Evolutionary conservation across 30 jellyfish, hydroid and myxozoan species (phyloP).

Genomic region (Rhopilema esculentum): DNA sequence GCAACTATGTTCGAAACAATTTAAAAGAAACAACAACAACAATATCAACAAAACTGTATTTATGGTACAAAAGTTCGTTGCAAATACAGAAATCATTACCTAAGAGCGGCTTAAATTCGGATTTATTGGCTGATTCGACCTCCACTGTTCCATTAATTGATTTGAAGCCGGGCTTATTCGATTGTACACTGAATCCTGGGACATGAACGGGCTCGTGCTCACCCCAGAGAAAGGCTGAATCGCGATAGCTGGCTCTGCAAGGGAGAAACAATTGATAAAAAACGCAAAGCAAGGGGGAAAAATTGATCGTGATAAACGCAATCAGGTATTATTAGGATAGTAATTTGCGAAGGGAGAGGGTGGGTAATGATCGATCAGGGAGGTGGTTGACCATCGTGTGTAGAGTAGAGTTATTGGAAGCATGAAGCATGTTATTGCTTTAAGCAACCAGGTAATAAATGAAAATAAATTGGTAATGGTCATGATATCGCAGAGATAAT

Average conservation of each 20-base stretch:
- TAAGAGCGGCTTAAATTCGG: conserved; percentile 62
- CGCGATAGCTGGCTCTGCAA: conserved; percentile 67
- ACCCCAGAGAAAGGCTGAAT: conserved; percentile 65
- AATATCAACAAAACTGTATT: no score
- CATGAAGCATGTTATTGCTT: no score
- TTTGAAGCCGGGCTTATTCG: conserved; percentile 12
- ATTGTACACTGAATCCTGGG: conserved; percentile 1
- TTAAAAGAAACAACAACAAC: no score
- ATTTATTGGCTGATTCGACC: conserved; percentile 17
- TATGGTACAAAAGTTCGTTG: no score
- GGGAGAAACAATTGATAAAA: background rate
- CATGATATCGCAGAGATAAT: no score
- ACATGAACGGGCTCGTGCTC: conserved; percentile 28
- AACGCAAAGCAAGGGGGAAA: no score
- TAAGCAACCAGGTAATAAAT: no score
- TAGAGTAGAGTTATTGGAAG: no score
- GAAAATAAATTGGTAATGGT: no score
- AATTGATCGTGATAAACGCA: no score
- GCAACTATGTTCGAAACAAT: no score
- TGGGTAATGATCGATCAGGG: background rate
- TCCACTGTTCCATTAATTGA: conserved; percentile 27
- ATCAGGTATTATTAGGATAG: no score
- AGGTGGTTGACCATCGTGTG: background rate
- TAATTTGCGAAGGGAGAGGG: background rate
- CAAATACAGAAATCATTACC: conserved; percentile 10